Evolutionary conservation across 2,113 vertebrate species (phyloP).

Genomic region (Colistium nudipinnis): DNA sequence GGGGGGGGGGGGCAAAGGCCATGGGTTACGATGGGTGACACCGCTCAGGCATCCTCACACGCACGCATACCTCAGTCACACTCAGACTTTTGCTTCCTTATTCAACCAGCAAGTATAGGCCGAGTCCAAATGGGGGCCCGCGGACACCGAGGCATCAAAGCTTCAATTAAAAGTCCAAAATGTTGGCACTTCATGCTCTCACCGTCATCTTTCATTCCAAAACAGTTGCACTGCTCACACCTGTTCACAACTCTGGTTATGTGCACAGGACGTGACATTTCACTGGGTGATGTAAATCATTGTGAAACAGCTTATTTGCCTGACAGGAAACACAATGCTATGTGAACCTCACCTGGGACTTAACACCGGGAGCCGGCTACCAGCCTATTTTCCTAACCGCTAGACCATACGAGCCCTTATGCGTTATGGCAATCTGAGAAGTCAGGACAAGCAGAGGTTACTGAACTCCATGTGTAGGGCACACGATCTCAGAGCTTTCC

Average conservation of each 20-base stretch:
- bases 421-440: slow-evolving; percentile 43
- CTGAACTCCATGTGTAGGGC: slow-evolving; percentile 24
- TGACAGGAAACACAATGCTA: slow-evolving; percentile 67
- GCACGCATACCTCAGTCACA: slow-evolving; percentile 34
- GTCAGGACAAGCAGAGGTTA: slow-evolving; percentile 65
- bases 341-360: slow-evolving; percentile 66
- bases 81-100: slow-evolving; percentile 20
- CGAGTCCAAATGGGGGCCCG: neutral
- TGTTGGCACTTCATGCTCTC: neutral
- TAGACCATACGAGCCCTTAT: slow-evolving; percentile 62
- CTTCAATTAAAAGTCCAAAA: slow-evolving; percentile 9
- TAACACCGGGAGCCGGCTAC: slow-evolving; percentile 44
- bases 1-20: slow-evolving; percentile 72
- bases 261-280: slow-evolving; percentile 24
- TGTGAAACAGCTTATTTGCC: slow-evolving; percentile 63
- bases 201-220: neutral
- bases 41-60: slow-evolving; percentile 39
- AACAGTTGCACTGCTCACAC: neutral
- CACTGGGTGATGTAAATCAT: slow-evolving; percentile 26
- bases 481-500: slow-evolving; percentile 21
- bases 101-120: slow-evolving; percentile 30
- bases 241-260: slow-evolving; percentile 15
- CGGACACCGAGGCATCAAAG: neutral
- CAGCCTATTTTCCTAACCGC: slow-evolving; percentile 74
- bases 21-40: slow-evolving; percentile 60